Percentiles rank a stretch among this genome's conserved stretches.
Evolutionary conservation across 2,797 vertebrate genomes (phyloP).

Genomic region (Gorsachius magnificus): DNA sequence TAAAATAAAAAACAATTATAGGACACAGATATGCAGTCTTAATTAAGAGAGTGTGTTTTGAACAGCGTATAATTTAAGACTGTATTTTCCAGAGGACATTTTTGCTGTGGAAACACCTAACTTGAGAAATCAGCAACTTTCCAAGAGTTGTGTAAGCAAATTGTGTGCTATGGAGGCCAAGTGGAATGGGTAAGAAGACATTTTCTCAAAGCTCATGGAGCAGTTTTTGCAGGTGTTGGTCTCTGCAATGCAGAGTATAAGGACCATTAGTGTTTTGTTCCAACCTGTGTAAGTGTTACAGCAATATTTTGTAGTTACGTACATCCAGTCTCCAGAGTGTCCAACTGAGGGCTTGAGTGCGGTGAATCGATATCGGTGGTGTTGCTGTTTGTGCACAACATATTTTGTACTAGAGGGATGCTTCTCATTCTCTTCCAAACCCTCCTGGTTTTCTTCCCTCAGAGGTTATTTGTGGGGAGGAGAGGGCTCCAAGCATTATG

Average conservation of each 20-base stretch:
- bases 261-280: not conserved
- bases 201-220: not conserved
- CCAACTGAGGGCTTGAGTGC: not conserved
- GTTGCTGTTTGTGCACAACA: not conserved
- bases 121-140: not conserved
- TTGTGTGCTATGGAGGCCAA: not conserved
- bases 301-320: not conserved
- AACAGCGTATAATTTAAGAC: not conserved
- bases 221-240: not conserved
- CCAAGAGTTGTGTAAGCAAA: not conserved
- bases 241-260: not conserved
- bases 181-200: not conserved
- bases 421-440: not conserved
- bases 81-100: not conserved
- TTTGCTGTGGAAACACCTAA: not conserved
- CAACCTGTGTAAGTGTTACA: not conserved
- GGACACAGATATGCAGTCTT: not conserved
- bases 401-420: not conserved
- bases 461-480: not conserved
- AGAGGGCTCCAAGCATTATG: not conserved
- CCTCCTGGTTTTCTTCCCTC: not conserved
- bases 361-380: not conserved
- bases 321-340: not conserved
- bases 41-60: not conserved
- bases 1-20: not conserved